Evolutionary conservation across 2,797 vertebrate genomes (phyloP).

Genomic region (Chelonia mydas): DNA sequence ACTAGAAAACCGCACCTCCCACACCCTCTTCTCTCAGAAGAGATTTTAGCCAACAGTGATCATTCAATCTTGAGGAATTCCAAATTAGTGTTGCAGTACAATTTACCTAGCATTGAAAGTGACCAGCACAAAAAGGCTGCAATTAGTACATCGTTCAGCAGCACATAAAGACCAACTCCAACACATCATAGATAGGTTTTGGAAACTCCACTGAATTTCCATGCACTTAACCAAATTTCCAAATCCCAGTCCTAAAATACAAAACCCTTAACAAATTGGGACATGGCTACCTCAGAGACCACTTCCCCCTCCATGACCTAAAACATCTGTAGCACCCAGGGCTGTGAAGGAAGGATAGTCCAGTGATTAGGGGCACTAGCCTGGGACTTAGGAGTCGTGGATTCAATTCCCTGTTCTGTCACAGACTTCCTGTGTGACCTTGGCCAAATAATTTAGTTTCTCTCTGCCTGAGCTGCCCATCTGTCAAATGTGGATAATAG

Average conservation of each 20-base stretch:
- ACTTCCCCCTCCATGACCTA: neutral
- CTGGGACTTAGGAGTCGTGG: rapidly evolving
- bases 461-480: neutral
- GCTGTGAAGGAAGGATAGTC: rapidly evolving
- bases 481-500: neutral
- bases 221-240: neutral
- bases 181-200: neutral
- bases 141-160: neutral
- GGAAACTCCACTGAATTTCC: neutral
- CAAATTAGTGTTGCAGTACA: neutral
- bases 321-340: neutral
- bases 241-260: neutral
- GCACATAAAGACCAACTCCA: neutral
- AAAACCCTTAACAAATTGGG: neutral
- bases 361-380: neutral
- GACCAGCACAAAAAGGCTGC: neutral
- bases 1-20: neutral
- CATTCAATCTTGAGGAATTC: neutral
- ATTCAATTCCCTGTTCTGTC: neutral
- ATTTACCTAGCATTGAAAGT: neutral
- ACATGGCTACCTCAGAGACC: neutral
- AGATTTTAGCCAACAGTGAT: neutral
- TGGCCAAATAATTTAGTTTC: too few relatives aligned
- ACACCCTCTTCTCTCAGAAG: neutral
- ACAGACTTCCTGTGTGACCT: neutral